Conservation (phyloP, 2,797 vertebrate species). For the Schizopygopsis malacanthus region DNA sequence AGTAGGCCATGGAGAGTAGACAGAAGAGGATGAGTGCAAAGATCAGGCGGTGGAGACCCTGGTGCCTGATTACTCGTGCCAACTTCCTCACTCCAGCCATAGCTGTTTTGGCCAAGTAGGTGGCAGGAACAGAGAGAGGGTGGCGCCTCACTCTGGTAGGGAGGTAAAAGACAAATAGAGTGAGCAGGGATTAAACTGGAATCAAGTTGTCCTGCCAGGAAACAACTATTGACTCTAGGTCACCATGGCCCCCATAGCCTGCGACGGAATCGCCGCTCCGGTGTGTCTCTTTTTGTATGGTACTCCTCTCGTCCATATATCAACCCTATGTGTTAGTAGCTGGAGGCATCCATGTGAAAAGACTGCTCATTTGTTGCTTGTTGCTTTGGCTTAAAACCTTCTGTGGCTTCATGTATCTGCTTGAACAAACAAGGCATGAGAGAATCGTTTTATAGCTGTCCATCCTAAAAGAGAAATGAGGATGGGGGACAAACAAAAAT, state of each 20-base stretch:
- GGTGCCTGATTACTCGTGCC: slow-evolving; percentile 57
- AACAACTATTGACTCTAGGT: slow-evolving; percentile 56
- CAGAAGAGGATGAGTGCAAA: slow-evolving; percentile 90
- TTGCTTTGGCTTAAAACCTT: slow-evolving; percentile 18
- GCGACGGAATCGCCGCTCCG: slow-evolving; percentile 45
- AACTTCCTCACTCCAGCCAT: slow-evolving; percentile 65
- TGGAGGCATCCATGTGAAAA: slow-evolving; percentile 24
- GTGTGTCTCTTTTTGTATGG: slow-evolving; percentile 15
- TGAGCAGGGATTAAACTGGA: slow-evolving; percentile 13
- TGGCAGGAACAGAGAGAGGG: background rate
- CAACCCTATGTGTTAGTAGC: slow-evolving; percentile 9
- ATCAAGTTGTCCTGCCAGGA: slow-evolving; percentile 56
- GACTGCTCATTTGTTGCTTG: slow-evolving; percentile 16
- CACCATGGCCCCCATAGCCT: slow-evolving; percentile 63
- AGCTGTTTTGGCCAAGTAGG: slow-evolving; percentile 57
- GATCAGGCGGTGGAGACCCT: slow-evolving; percentile 77
- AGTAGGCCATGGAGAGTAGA: slow-evolving; percentile 89
- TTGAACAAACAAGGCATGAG: slow-evolving; percentile 16
- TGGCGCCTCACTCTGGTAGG: slow-evolving; percentile 26
- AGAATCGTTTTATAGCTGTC: background rate
- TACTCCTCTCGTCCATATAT: slow-evolving; percentile 13
- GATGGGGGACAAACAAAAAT: slow-evolving; percentile 5
- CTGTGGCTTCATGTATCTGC: slow-evolving; percentile 31
- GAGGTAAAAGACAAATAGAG: slow-evolving; percentile 20
- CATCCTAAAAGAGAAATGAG: slow-evolving; percentile 61